These are phyloP conservation scores for Proisotoma minuta DNA, from an alignment of 2,888 invertebrate genomes.

Conservation along the genomic window DNA sequence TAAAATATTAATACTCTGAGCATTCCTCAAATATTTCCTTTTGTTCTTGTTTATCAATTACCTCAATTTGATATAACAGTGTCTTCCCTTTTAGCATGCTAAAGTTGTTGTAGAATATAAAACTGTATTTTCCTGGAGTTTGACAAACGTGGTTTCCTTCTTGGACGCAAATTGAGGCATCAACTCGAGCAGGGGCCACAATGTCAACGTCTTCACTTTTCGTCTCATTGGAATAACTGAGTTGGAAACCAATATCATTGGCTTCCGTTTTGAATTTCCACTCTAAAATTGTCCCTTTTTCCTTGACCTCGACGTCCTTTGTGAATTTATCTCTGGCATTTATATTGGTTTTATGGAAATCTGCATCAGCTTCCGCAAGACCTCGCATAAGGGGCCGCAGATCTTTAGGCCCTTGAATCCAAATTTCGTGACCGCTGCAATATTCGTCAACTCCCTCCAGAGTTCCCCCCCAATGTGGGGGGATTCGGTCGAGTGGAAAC, in stretches of 20 bases:
- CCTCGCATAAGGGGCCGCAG: neutral
- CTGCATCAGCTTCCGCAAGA: neutral
- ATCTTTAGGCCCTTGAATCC: conserved; percentile 4
- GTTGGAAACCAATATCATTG: conserved; percentile 9
- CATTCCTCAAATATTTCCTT: too few species aligned
- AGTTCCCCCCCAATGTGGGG: conserved; percentile 8
- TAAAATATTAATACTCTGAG: too few species aligned
- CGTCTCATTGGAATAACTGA: neutral
- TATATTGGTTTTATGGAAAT: neutral
- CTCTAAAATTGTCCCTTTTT: conserved; percentile 3
- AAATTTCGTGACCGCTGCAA: neutral
- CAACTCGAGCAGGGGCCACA: neutral
- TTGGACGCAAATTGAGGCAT: too few species aligned
- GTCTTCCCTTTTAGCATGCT: too few species aligned
- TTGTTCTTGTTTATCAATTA: too few species aligned
- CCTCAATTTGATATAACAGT: too few species aligned
- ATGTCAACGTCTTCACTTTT: too few species aligned
- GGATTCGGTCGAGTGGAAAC: conserved; percentile 14
- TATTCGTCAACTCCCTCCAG: conserved; percentile 1
- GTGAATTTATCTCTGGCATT: conserved; percentile 4
- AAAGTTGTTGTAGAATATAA: too few species aligned
- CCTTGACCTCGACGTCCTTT: neutral
- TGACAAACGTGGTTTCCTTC: too few species aligned
- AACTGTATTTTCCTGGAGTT: too few species aligned
- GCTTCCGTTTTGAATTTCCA: conserved; percentile 13